Evolutionary conservation across 2,888 invertebrate species (phyloP).

Genomic region (Dryobota labecula): DNA sequence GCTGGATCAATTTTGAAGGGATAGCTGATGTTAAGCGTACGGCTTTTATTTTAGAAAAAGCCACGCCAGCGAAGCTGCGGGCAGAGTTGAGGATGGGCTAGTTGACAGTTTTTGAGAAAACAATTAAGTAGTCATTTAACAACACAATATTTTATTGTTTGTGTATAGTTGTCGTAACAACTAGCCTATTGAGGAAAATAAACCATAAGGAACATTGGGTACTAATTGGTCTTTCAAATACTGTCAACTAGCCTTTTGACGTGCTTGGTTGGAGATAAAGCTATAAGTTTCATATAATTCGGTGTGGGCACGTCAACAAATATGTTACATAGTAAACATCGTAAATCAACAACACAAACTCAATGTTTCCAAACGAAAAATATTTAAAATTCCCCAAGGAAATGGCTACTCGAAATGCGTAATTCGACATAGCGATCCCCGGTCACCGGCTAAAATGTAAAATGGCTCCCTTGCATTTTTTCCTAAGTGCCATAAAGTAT

Average conservation of each 20-base stretch:
- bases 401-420: conserved; percentile 86
- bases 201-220: not conserved
- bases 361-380: conserved; percentile 67
- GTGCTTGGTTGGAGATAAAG: conserved; percentile 27
- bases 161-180: too few relatives aligned
- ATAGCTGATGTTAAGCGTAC: too few relatives aligned
- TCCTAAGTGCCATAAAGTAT: conserved; percentile 90
- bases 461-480: conserved; percentile 90
- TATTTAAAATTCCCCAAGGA: conserved; percentile 85
- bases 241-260: not conserved
- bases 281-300: conserved; percentile 26
- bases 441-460: conserved; percentile 89
- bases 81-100: not conserved
- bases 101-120: not conserved
- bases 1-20: too few relatives aligned
- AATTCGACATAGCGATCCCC: conserved; percentile 88
- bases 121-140: too few relatives aligned
- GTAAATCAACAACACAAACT: conserved; percentile 67
- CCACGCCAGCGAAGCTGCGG: too few relatives aligned
- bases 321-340: conserved; percentile 61
- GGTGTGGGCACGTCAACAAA: conserved; percentile 35
- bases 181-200: not conserved
- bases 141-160: too few relatives aligned
- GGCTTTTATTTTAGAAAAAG: too few relatives aligned
- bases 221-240: not conserved